Base-by-base conservation (phyloP, 2,888 invertebrate species). In the Aplocera efformata region DNA sequence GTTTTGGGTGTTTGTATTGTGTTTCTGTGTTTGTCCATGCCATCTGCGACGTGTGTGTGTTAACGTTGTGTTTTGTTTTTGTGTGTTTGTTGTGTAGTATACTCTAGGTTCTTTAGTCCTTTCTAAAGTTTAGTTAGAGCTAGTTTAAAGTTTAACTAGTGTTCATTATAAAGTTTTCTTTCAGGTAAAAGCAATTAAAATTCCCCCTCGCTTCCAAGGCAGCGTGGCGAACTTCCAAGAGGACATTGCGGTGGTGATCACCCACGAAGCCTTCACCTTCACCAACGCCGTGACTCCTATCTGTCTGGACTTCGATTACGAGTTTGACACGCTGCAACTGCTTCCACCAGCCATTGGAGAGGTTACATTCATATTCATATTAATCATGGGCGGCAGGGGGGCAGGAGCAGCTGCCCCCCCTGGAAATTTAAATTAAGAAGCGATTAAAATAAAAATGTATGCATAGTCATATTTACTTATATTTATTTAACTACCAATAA, bases 221-320 rank as follows among this genome's bases (percentile, higher is more conserved):
- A 58, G 74, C 36, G 43, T 53, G 0, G 79, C 85, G 0, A 90
- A 90, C 58, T 91, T 84, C 50, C 90, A 90, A 24, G 89, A 90
- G 0, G 91, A 91, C 58, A 72, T 91, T 9, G 90, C 91, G 0
- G 42, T 91, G 1, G 39, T 91, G 3, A 55, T 86, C 13, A 1
- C 61, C 91, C 7, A 59, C 69, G 1, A 62, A 56, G 53, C 80
- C 0, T 79, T 89, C 3, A 48, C 55, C 1, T 81, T 90, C 36
- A 69, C 72, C 23, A 56, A 66, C 0, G 69, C 66, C 43, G 80
- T 91, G 1, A 63, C 75, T 9, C 90, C 91, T 0, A 84, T 86
- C 6, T 91, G 91, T 48, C 41, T 91, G 4, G 78, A 88, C 50
- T 77, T 77, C 13, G 66, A 66, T 10, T 35, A 50, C 0, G 46